Base-by-base conservation (phyloP, 2,888 invertebrate genomes). In the Meganola albula region DNA sequence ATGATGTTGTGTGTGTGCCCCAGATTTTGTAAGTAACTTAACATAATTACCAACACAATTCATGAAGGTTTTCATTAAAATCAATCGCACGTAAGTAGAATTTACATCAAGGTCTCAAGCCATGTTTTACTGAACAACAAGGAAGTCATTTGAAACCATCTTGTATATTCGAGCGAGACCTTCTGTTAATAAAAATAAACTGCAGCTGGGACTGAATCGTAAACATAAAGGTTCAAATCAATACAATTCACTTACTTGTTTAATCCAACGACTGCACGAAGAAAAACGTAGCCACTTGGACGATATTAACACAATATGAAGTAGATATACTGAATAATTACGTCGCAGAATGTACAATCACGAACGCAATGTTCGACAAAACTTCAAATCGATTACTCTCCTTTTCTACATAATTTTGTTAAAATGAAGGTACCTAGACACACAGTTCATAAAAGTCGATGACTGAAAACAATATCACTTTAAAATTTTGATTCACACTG, bases 401-500 rank as follows among this genome's bases (percentile, higher is more conserved):
- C n/a, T 64, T 51, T 46, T 40, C 33, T 36, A 44, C 33, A 38
- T 26, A 38, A 48, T 77, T 75, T 70, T 77, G 75, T 44, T 36
- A 52, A 59, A 52, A 63, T 51, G 45, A 47, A 61, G 48, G 26
- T 53, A 62, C 28, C 60, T 57, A 49, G 64, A 67, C 68, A 58
- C 59, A 60, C 48, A 63, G 61, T 65, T 58, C 64, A 70, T 64
- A 73, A 74, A 70, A 67, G 63, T 68, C 74, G 77, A 69, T 53
- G 56, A 56, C 60, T 56, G 54, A 54, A 62, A 61, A 55, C 62
- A 70, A 65, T 66, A 60, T 71, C 82, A 83, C 83, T 75, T 58
- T 66, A 73, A 66, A 84, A 84, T 84, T 84, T 84, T 74, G 83
- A 79, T 70, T 69, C 76, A 74, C 73, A 65, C 53, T 71, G 68